Percentiles rank a stretch among this genome's conserved stretches.
phyloP scores from a whole-genome alignment of 2,113 vertebrate genomes.

The Sardina pilchardus region DNA sequence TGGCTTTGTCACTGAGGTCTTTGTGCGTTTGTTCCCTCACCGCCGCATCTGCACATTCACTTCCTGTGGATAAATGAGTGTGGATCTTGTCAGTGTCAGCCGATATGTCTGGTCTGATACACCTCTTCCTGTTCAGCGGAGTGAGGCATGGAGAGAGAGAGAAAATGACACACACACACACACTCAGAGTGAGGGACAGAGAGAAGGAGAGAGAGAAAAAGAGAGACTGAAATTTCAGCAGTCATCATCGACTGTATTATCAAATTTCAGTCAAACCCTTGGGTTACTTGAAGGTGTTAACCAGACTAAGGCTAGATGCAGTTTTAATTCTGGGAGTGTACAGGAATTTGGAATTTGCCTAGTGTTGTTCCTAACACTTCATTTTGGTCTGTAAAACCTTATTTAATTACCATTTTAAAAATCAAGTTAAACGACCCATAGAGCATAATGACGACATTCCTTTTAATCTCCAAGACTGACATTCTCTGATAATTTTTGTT shows the following conservation, averaged over 20 bases:
- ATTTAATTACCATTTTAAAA: background rate
- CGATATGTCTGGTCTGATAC: constrained; percentile 51
- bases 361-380: background rate
- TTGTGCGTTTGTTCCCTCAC: constrained; percentile 33
- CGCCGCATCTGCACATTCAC: background rate
- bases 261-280: background rate
- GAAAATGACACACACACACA: background rate
- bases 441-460: background rate
- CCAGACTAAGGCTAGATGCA: constrained; percentile 16
- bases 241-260: constrained; percentile 29
- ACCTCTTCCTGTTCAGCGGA: constrained; percentile 20
- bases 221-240: background rate
- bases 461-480: background rate
- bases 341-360: background rate
- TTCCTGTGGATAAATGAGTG: constrained; percentile 60
- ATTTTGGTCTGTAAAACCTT: background rate
- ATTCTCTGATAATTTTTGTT: background rate
- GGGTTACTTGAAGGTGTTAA: background rate
- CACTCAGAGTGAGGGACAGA: constrained; percentile 10
- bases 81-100: constrained; percentile 61
- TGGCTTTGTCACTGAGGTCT: constrained; percentile 38
- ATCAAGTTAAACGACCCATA: background rate
- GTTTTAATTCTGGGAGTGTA: background rate
- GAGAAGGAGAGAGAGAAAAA: constrained; percentile 20
- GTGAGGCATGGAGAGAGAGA: constrained; percentile 14